Evolutionary conservation across 1,140 invertebrate genomes (phyloP).

Genomic region (Musca vetustissima): DNA sequence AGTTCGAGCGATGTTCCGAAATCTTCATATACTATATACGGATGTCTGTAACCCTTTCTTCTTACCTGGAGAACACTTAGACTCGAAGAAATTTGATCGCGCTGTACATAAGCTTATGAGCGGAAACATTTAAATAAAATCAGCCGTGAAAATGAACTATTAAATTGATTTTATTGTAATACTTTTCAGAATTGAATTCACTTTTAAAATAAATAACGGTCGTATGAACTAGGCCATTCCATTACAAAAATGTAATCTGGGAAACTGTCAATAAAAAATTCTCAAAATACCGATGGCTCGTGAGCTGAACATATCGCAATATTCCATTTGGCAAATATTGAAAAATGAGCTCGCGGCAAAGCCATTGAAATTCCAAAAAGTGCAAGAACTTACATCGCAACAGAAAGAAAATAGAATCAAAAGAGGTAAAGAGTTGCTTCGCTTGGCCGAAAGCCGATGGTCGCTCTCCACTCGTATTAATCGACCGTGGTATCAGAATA

Average conservation of each 20-base stretch:
- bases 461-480: too few relatives aligned
- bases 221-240: conserved; percentile 48
- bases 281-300: too few relatives aligned
- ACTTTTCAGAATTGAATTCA: neutral
- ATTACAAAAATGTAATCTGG: conserved; percentile 43
- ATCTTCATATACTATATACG: conserved; percentile 86
- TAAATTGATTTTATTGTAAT: neutral
- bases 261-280: conserved; percentile 41
- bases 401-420: too few relatives aligned
- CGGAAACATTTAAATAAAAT: conserved; percentile 45
- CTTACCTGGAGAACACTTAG: conserved; percentile 80
- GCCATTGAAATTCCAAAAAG: too few relatives aligned
- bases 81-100: conserved; percentile 68
- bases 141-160: neutral
- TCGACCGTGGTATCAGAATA: too few relatives aligned
- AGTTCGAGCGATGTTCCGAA: conserved; percentile 87
- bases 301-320: too few relatives aligned
- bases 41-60: conserved; percentile 96
- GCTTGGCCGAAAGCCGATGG: too few relatives aligned
- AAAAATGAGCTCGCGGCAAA: too few relatives aligned
- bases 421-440: too few relatives aligned
- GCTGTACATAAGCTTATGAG: conserved; percentile 66
- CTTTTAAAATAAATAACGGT: conserved; percentile 42
- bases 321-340: too few relatives aligned
- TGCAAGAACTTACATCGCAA: too few relatives aligned